phyloP scores from a whole-genome alignment of 2,113 vertebrate genomes.

The Misgurnus anguillicaudatus region DNA sequence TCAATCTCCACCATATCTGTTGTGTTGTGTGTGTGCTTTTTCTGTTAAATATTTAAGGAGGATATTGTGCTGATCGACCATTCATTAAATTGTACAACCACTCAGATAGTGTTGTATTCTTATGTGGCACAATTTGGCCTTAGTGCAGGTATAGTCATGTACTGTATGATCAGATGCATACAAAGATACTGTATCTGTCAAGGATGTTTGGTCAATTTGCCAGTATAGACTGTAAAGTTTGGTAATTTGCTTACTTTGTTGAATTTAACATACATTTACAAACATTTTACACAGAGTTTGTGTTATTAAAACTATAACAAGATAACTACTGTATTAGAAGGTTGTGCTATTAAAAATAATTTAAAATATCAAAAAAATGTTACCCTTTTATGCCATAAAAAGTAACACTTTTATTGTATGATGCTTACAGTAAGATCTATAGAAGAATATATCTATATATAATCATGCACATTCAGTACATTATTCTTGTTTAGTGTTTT shows the following conservation, averaged over 20 bases:
- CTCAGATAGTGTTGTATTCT: neutral
- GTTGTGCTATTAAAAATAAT: too few relatives aligned
- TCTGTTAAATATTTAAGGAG: slow-evolving; percentile 3
- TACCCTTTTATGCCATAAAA: too few relatives aligned
- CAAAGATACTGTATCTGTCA: slow-evolving; percentile 1
- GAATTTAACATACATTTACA: too few relatives aligned
- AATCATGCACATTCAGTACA: too few relatives aligned
- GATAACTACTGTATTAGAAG: too few relatives aligned
- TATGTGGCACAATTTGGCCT: neutral
- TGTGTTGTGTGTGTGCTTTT: neutral
- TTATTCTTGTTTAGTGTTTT: too few relatives aligned
- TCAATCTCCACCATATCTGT: neutral
- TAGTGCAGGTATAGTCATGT: slow-evolving; percentile 8
- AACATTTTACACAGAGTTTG: too few relatives aligned
- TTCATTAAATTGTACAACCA: neutral
- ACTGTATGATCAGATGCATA: slow-evolving; percentile 1
- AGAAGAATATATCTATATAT: too few relatives aligned
- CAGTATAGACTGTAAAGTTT: neutral
- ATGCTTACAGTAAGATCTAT: too few relatives aligned
- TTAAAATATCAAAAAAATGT: too few relatives aligned
- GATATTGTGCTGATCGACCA: neutral
- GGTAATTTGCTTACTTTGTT: neutral
- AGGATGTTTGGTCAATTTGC: neutral
- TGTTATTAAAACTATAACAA: too few relatives aligned
- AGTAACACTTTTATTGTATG: too few relatives aligned